Conservation (phyloP, 2,888 invertebrate species). For the Heliconius cydno region DNA sequence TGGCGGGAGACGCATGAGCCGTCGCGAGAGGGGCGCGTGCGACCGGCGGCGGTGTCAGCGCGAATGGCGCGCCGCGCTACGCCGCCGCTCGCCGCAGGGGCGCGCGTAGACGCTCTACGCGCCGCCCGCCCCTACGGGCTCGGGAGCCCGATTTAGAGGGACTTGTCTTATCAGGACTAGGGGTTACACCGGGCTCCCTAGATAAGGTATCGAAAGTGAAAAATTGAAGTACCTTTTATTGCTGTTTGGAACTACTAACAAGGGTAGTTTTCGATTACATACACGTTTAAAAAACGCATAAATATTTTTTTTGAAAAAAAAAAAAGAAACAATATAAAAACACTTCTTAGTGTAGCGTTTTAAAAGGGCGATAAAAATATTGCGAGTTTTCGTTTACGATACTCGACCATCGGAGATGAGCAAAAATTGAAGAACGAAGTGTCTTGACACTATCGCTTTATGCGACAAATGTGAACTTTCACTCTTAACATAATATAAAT, state of each 20-base stretch:
- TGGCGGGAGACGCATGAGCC: conserved; percentile 74
- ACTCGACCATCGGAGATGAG: not conserved
- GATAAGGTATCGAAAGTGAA: too few species aligned
- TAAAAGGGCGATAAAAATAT: too few species aligned
- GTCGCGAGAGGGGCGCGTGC: conserved; percentile 73
- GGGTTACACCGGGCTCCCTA: not conserved
- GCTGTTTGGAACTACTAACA: too few species aligned
- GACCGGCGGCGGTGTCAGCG: conserved; percentile 79
- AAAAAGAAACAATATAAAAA: too few species aligned
- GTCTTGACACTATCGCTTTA: not conserved
- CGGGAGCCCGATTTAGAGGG: conserved; percentile 51
- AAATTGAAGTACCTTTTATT: too few species aligned
- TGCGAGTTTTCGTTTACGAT: too few species aligned
- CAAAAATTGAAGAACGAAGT: not conserved
- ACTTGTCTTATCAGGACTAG: conserved; percentile 19
- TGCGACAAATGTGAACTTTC: not conserved
- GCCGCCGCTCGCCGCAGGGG: conserved; percentile 67
- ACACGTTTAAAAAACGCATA: too few species aligned
- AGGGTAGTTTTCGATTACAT: too few species aligned
- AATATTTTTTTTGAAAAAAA: too few species aligned
- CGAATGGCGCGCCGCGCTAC: conserved; percentile 79
- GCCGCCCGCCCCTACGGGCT: conserved; percentile 62
- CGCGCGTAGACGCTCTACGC: conserved; percentile 69
- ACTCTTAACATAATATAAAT: not conserved
- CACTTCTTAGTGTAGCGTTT: too few species aligned